Evolutionary conservation across 2,797 vertebrate genomes (phyloP), one percentile per base, ranked within the genome.

Genomic region (Carduelis carduelis): DNA sequence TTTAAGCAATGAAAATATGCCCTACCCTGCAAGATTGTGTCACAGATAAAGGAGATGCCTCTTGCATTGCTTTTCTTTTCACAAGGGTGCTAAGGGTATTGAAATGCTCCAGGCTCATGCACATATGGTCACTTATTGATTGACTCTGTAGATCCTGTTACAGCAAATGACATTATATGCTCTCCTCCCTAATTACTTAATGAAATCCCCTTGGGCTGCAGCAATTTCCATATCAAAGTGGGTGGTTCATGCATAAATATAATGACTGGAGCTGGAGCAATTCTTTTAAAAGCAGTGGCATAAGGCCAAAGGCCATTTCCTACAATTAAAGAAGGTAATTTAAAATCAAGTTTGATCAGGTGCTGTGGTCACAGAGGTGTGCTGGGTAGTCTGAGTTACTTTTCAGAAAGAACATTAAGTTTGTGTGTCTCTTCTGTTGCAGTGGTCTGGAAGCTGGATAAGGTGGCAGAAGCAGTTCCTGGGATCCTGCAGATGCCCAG

Each of bases 161-260:
- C 63, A 90, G 75, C 39, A 88, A 87, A 92, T 88, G 84, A 94
- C 87, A 95, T 81, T 95, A 57, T 88, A 83, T 64, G 53, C 37
- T 76, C 72, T 61, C 50, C 76, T 88, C 93, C 92, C 80, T 97
- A 96, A 97, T 97, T 96, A 96, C 87, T 95, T 97, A 97, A 96
- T 96, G 94, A 92, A 96, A 89, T 94, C 70, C 84, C 87, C 74
- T 76, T 76, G 66, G 55, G 56, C 91, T 87, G 86, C 53, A 94
- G 28, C 53, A 69, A 96, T 90, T 89, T 89, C 72, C 81, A 79
- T 95, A 96, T 64, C 94, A 66, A 97, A 96, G 74, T 76, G 80
- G 80, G 76, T 75, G 60, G 83, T 72, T 75, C 90, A 88, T 89
- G 82, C 46, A 77, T 78, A 95, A 81, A 60, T 92, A 66, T 75